Conservation (phyloP, 2,113 vertebrate genomes). For the Chascanopsetta lugubris region DNA sequence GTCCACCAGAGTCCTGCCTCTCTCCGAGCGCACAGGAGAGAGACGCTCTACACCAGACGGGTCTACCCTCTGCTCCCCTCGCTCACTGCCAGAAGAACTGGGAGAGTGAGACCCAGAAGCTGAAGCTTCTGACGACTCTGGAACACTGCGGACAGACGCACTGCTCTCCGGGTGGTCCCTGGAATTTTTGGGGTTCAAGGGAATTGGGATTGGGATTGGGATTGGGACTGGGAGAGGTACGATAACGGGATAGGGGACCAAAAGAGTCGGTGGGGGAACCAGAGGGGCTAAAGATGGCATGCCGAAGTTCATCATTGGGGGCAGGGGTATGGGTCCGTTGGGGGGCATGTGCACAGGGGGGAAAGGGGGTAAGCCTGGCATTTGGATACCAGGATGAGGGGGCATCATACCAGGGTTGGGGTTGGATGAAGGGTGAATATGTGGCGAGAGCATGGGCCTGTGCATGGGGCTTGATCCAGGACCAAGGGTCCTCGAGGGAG, state of each 20-base stretch:
- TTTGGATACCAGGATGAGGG: conserved; percentile 87
- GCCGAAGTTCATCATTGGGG: conserved; percentile 96
- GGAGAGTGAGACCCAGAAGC: conserved; percentile 83
- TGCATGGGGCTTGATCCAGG: conserved; percentile 96
- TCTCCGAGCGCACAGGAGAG: conserved; percentile 83
- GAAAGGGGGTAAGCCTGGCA: conserved; percentile 91
- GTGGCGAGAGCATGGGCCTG: conserved; percentile 91
- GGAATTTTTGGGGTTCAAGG: conserved; percentile 88
- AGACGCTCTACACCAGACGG: conserved; percentile 82
- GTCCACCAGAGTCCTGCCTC: conserved; percentile 86
- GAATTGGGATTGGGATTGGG: conserved; percentile 96
- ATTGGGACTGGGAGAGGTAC: conserved; percentile 96
- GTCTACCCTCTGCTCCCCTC: conserved; percentile 85
- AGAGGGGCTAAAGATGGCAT: conserved; percentile 95
- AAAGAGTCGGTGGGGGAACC: conserved; percentile 95
- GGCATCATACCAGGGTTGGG: conserved; percentile 90
- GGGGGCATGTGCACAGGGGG: conserved; percentile 95
- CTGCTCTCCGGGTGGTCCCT: conserved; percentile 89
- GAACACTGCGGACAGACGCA: conserved; percentile 84
- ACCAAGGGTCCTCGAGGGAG: conserved; percentile 88
- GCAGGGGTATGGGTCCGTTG: conserved; percentile 92
- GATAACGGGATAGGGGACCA: conserved; percentile 98
- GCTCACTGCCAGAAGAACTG: conserved; percentile 66
- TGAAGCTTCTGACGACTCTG: conserved; percentile 84
- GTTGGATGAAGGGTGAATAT: conserved; percentile 89